phyloP scores from a whole-genome alignment of 2,113 vertebrate genomes.

The Urocitellus parryii region DNA sequence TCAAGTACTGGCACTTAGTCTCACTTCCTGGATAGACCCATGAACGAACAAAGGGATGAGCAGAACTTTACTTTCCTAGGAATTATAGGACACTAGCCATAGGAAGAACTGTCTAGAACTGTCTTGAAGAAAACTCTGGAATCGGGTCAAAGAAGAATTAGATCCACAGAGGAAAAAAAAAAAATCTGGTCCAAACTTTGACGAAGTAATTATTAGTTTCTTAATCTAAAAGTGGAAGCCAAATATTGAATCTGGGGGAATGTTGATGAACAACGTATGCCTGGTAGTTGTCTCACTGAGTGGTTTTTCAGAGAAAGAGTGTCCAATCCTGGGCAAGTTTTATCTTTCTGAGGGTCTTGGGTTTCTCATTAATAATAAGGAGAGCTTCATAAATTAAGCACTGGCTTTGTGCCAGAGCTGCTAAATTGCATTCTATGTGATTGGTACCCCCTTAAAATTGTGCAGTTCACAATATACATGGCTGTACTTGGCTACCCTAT shows the following conservation, averaged over 20 bases:
- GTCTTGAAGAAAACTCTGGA: slow-evolving; percentile 3
- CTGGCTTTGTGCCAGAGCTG: not conserved
- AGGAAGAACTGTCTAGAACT: not conserved
- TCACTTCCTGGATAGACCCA: not conserved
- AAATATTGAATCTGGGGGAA: slow-evolving; percentile 27
- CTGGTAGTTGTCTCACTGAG: not conserved
- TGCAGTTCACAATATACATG: not conserved
- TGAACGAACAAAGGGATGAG: not conserved
- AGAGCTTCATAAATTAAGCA: not conserved
- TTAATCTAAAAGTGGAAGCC: not conserved
- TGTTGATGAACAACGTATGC: not conserved
- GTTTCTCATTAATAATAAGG: not conserved
- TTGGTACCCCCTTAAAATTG: not conserved
- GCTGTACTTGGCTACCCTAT: not conserved
- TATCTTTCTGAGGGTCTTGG: not conserved
- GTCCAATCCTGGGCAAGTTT: not conserved
- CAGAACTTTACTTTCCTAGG: not conserved
- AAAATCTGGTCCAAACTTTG: not conserved
- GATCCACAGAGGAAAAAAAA: slow-evolving; percentile 13
- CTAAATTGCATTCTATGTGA: not conserved
- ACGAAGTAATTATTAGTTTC: not conserved
- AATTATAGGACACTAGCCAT: not conserved
- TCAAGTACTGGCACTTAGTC: not conserved
- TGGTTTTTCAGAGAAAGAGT: not conserved
- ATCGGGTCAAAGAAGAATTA: slow-evolving; percentile 7